Conservation (phyloP, 2,888 invertebrate species). For the Dugesia japonica region DNA sequence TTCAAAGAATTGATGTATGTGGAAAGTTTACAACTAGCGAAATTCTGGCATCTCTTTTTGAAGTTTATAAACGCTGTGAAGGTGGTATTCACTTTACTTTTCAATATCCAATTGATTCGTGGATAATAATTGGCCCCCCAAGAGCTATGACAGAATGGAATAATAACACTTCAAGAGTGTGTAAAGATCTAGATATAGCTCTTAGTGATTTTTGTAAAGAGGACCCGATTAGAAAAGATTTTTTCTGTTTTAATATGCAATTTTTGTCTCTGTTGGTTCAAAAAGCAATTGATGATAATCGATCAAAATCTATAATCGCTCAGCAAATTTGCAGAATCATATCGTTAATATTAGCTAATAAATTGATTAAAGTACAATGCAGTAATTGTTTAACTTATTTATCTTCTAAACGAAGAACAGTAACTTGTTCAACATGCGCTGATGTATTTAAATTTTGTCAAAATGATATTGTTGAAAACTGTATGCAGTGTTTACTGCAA, state of each 20-base stretch:
- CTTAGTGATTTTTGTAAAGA: constrained; percentile 25
- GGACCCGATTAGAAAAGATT: constrained; percentile 24
- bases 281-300: constrained; percentile 3
- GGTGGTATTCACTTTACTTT: background rate
- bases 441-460: background rate
- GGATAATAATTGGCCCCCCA: constrained; percentile 26
- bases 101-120: constrained; percentile 22
- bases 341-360: constrained; percentile 11
- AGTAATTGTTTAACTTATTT: background rate
- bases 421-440: background rate
- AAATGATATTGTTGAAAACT: constrained; percentile 14
- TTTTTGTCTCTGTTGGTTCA: constrained; percentile 21
- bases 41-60: constrained; percentile 21
- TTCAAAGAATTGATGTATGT: constrained; percentile 24
- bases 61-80: constrained; percentile 25
- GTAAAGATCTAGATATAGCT: constrained; percentile 17
- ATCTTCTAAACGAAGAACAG: background rate
- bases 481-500: background rate
- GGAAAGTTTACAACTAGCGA: constrained; percentile 20
- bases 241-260: constrained; percentile 28
- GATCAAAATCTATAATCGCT: constrained; percentile 17
- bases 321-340: constrained; percentile 22
- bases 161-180: background rate
- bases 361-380: constrained; percentile 21
- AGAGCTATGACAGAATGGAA: constrained; percentile 22